Base-by-base conservation (phyloP, 2,888 invertebrate species). In the Brachyptera risi region DNA sequence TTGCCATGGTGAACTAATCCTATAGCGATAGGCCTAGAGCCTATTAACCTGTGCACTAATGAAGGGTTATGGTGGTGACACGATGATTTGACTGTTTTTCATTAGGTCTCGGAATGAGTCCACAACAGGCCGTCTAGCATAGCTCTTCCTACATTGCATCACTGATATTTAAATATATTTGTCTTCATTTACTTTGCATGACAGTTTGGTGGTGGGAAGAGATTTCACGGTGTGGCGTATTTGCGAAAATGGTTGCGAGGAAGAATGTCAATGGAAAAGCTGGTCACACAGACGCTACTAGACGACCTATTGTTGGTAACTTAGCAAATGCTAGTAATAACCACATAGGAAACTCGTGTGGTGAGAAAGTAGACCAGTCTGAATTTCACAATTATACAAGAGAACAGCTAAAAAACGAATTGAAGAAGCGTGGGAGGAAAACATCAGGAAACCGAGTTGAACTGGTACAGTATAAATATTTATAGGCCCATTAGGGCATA, bases 361-460 rank as follows among this genome's bases (percentile, higher is more conserved):
- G 44, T 58, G 63, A 63, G 19, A 54, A 44, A 37, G 31, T 61
- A 63, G 65, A 65, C 23, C 62, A 62, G 57, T 54, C 59, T 19
- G 65, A 65, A 26, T 65, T 57, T 58, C 63, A 59, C 50, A 51
- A 49, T 37, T 56, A 85, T 79, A 85, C 80, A 71, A 86, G 86
- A 79, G 85, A 86, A 72, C 85, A 86, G 73, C 79, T 86, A 67
- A 83, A 85, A 69, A 77, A 78, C 60, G 85, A 86, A 73, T 85
- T 85, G 78, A 79, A 84, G 68, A 84, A 83, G 77, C 76, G 85
- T 70, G 86, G 86, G 68, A 84, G 84, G 74, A 84, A 84, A 73
- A 80, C 83, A 50, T 79, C 83, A 66, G 86, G 86, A 73, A 86
- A 83, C 79, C 86, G 85, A 77, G 80, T 78, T 68, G 85, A 86